Conservation (phyloP, 1,140 invertebrate genomes). For the Druon quercuslanigerum region DNA sequence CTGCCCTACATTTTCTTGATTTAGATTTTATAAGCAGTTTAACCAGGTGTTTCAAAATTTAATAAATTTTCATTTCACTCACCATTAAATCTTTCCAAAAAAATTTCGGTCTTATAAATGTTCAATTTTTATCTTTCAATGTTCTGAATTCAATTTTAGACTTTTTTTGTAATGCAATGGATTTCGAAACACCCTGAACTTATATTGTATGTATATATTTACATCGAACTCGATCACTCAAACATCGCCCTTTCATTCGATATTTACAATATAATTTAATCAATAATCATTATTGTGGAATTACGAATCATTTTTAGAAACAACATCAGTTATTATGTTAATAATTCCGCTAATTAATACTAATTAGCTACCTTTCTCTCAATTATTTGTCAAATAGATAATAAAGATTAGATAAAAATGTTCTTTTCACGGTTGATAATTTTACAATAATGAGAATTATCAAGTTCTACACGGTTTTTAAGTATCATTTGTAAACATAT, state of each 20-base stretch:
- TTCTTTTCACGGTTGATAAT: background rate
- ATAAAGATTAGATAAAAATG: no score
- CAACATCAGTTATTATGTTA: background rate
- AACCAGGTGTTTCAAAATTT: conserved; percentile 23
- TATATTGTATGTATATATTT: background rate
- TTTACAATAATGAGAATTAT: conserved; percentile 32
- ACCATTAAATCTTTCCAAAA: no score
- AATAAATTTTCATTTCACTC: background rate
- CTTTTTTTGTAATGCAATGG: no score
- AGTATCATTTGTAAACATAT: conserved; percentile 38
- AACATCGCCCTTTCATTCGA: no score
- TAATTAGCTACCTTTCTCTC: no score
- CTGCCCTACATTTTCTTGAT: conserved; percentile 16
- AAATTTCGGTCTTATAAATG: no score
- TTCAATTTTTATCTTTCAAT: no score
- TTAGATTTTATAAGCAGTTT: conserved; percentile 8
- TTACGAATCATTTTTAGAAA: conserved; percentile 6
- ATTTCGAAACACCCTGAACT: conserved; percentile 19
- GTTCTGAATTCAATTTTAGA: no score
- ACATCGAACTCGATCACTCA: background rate
- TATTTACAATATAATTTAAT: background rate
- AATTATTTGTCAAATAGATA: no score
- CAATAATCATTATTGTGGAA: conserved; percentile 22
- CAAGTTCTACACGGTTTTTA: background rate
- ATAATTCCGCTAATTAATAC: no score